These are phyloP conservation scores for Sphyrna mokarran DNA, from an alignment of 2,113 vertebrate species.

Conservation along the genomic window DNA sequence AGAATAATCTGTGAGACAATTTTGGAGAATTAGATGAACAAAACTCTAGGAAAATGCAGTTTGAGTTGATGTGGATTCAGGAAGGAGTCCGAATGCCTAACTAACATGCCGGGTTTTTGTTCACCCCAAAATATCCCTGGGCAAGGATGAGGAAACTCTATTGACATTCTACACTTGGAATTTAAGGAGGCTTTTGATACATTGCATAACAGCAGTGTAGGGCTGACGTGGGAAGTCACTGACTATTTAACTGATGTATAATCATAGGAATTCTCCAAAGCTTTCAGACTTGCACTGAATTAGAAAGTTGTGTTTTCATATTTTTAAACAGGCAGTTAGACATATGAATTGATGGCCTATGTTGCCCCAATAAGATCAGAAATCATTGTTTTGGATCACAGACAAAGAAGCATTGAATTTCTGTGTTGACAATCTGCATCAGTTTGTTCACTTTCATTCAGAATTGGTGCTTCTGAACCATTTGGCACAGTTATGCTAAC, in stretches of 20 bases:
- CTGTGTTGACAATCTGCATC: not conserved
- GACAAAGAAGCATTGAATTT: not conserved
- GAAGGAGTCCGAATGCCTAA: not conserved
- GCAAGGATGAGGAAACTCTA: not conserved
- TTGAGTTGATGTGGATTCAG: not conserved
- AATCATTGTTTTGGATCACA: not conserved
- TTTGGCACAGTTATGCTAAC: not conserved
- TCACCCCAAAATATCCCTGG: not conserved
- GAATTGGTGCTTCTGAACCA: not conserved
- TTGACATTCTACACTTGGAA: not conserved
- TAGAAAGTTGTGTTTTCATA: not conserved
- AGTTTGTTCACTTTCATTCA: not conserved
- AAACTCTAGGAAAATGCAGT: not conserved
- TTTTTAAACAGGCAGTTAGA: not conserved
- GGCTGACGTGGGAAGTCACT: not conserved
- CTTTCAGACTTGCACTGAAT: not conserved
- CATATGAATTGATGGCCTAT: not conserved
- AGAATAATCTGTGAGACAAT: not conserved
- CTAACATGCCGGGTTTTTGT: not conserved
- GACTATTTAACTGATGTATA: not conserved
- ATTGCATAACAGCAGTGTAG: not conserved
- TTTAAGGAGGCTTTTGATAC: not conserved
- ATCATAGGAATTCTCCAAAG: not conserved
- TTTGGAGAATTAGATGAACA: not conserved
- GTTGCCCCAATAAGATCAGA: not conserved